These are phyloP conservation scores for Syrista parreyssii DNA, from an alignment of 2,888 invertebrate species.

Conservation along the genomic window DNA sequence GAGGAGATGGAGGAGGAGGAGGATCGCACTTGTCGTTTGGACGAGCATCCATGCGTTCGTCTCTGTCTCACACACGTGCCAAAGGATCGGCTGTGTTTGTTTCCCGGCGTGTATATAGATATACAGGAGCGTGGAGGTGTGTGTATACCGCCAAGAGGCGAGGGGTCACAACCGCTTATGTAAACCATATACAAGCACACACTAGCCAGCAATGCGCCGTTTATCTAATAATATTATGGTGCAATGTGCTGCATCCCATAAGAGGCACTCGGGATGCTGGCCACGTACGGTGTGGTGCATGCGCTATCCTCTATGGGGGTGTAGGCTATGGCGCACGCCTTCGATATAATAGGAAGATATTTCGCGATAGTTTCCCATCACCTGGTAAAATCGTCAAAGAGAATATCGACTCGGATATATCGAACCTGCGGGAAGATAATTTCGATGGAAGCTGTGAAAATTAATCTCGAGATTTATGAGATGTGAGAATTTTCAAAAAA, in stretches of 20 bases:
- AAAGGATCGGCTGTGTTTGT: slow-evolving; percentile 6
- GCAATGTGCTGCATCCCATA: slow-evolving; percentile 45
- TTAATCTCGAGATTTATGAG: neutral
- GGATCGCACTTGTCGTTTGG: slow-evolving; percentile 50
- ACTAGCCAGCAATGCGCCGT: slow-evolving; percentile 51
- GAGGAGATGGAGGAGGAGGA: slow-evolving; percentile 6
- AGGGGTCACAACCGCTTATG: slow-evolving; percentile 54
- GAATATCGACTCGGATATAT: neutral
- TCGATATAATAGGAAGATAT: neutral
- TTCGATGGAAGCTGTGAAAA: neutral
- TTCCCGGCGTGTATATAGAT: neutral
- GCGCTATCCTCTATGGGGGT: neutral
- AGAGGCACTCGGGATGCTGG: slow-evolving; percentile 27
- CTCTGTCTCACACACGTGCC: neutral
- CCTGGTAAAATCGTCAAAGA: neutral
- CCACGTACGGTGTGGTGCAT: slow-evolving; percentile 10
- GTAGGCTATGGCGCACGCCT: neutral
- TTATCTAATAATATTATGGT: slow-evolving; percentile 59
- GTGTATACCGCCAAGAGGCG: slow-evolving; percentile 18
- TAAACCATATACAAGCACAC: slow-evolving; percentile 52
- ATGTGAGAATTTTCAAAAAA: neutral
- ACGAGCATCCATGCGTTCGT: slow-evolving; percentile 20
- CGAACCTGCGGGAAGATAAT: neutral
- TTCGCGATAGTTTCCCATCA: neutral
- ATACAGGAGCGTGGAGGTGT: neutral